phyloP scores from a whole-genome alignment of 2,888 invertebrate genomes.

The Chydorus sphaericus region DNA sequence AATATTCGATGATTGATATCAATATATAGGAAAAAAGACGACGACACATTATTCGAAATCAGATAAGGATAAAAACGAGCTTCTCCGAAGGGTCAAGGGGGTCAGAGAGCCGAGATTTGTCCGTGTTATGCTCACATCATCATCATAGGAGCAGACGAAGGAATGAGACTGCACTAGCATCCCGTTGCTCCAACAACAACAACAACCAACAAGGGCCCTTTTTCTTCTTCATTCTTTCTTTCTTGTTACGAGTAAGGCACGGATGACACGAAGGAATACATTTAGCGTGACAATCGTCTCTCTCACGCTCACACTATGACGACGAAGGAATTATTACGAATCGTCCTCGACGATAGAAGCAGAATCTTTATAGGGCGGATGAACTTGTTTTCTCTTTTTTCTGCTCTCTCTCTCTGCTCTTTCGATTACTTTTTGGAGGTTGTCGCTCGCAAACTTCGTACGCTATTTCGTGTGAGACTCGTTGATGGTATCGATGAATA shows the following conservation, averaged over 20 bases:
- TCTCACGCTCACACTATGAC: not conserved
- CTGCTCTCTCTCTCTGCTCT: not conserved
- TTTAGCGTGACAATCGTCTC: slow-evolving; percentile 5
- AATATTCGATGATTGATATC: not conserved
- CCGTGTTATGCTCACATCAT: slow-evolving; percentile 6
- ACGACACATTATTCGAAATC: not conserved
- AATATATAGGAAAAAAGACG: not conserved
- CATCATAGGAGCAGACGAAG: not conserved
- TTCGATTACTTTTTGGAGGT: not conserved
- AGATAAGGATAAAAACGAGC: no score
- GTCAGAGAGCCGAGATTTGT: slow-evolving; percentile 2
- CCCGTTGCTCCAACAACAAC: not conserved
- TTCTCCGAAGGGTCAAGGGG: slow-evolving; percentile 5
- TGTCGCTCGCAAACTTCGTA: no score
- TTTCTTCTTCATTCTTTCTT: no score
- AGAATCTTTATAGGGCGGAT: not conserved
- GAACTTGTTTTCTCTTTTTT: not conserved
- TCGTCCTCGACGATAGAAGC: not conserved
- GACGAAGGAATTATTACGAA: not conserved
- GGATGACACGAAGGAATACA: not conserved
- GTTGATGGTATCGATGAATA: slow-evolving; percentile 2
- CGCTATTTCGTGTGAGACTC: no score
- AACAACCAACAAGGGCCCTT: no score
- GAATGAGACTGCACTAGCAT: slow-evolving; percentile 5
- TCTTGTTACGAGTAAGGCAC: no score